These are phyloP conservation scores for Fragum fragum DNA, from an alignment of 2,888 invertebrate species.

Conservation along the genomic window DNA sequence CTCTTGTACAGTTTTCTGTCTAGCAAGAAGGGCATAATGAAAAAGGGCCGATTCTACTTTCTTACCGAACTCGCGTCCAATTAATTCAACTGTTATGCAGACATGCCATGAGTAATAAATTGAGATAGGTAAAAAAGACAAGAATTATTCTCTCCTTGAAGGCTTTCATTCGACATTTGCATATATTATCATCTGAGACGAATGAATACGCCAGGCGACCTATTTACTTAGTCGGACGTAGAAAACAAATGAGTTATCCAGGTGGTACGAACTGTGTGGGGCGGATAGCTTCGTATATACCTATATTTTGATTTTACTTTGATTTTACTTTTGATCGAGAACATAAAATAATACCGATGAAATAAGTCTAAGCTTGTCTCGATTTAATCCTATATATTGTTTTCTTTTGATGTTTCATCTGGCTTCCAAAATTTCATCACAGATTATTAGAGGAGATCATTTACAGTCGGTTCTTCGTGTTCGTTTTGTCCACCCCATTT, in stretches of 20 bases:
- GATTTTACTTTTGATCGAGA: no score
- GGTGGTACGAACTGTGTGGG: constrained; percentile 61
- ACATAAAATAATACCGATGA: no score
- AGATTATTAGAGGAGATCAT: no score
- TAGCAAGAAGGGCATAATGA: no score
- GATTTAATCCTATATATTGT: no score
- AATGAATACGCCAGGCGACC: constrained; percentile 55
- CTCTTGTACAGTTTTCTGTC: no score
- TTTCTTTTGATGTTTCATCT: no score
- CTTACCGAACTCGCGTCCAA: constrained; percentile 22
- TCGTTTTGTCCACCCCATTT: no score
- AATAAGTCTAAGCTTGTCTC: no score
- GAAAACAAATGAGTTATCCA: constrained; percentile 60
- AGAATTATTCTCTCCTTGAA: constrained; percentile 19
- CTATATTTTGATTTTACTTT: not conserved
- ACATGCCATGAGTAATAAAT: constrained; percentile 22
- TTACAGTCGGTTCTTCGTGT: no score
- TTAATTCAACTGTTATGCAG: constrained; percentile 17
- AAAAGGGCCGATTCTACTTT: not conserved
- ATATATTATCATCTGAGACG: constrained; percentile 64
- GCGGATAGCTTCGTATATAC: constrained; percentile 15
- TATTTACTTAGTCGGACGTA: constrained; percentile 50
- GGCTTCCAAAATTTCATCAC: no score
- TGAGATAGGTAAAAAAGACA: constrained; percentile 25
- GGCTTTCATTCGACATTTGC: constrained; percentile 44